Evolutionary conservation across 2,113 vertebrate species (phyloP).

Genomic region (Corydoras maculifer): DNA sequence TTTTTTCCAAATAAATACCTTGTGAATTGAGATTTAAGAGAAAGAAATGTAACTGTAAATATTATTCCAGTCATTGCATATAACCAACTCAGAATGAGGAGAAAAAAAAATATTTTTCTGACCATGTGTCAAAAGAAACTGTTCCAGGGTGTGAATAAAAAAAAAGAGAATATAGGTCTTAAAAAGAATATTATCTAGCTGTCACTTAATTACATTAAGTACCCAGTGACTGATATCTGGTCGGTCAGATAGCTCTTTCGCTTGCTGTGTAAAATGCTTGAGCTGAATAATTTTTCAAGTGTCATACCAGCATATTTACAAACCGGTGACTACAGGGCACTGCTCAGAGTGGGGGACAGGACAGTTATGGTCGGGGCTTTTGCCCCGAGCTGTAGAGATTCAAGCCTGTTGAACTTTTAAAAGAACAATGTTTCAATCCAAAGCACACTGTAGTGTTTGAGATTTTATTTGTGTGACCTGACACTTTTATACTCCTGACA

Average conservation of each 20-base stretch:
- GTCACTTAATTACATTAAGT: slow-evolving; percentile 61
- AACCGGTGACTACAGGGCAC: slow-evolving; percentile 40
- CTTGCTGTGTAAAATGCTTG: slow-evolving; percentile 70
- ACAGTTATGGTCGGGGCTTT: slow-evolving; percentile 1
- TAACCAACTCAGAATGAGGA: slow-evolving; percentile 77
- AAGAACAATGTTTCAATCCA: slow-evolving; percentile 65
- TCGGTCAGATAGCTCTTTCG: slow-evolving; percentile 48
- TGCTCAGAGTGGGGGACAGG: slow-evolving; percentile 6
- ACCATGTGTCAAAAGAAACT: slow-evolving; percentile 77
- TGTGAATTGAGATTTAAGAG: slow-evolving; percentile 81
- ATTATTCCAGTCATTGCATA: slow-evolving; percentile 97
- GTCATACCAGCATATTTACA: slow-evolving; percentile 81
- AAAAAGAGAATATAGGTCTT: slow-evolving; percentile 57
- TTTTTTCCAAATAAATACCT: slow-evolving; percentile 74
- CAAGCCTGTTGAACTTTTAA: slow-evolving; percentile 51
- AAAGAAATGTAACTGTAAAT: slow-evolving; percentile 85
- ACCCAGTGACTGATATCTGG: slow-evolving; percentile 53
- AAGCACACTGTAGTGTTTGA: slow-evolving; percentile 84
- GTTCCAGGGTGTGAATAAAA: slow-evolving; percentile 67
- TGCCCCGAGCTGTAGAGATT: slow-evolving; percentile 46
- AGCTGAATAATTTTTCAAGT: slow-evolving; percentile 74
- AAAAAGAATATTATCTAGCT: slow-evolving; percentile 58
- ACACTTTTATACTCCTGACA: slow-evolving; percentile 68
- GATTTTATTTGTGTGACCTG: slow-evolving; percentile 71
- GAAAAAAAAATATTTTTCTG: slow-evolving; percentile 92